phyloP scores from a whole-genome alignment of 30 jellyfish, hydroid and myxozoan species.

The Pelagia noctiluca region DNA sequence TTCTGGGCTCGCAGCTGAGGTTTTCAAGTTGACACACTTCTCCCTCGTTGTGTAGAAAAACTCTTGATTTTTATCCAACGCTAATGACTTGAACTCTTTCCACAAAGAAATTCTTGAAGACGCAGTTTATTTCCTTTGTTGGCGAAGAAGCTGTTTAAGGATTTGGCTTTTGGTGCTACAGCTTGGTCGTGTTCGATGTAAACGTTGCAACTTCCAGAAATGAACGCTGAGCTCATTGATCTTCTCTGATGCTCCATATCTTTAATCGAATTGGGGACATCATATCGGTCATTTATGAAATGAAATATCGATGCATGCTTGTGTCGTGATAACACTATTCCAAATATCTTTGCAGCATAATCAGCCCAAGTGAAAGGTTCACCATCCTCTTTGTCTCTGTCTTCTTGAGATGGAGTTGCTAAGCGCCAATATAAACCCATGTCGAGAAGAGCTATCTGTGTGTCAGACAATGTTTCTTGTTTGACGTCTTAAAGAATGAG shows the following conservation, averaged over 20 bases:
- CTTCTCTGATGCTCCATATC: too few relatives aligned
- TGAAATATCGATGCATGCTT: constrained; percentile 28
- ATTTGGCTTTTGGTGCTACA: neutral
- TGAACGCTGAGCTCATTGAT: too few relatives aligned
- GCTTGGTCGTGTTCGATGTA: too few relatives aligned
- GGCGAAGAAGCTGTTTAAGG: constrained; percentile 37
- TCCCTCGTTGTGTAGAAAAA: too few relatives aligned
- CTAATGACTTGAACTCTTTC: too few relatives aligned
- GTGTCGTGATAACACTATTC: constrained; percentile 11
- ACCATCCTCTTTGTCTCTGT: constrained; percentile 40
- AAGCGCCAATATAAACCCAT: constrained; percentile 56
- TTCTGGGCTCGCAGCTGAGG: too few relatives aligned
- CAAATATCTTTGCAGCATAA: constrained; percentile 34
- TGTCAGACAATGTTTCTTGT: constrained; percentile 25
- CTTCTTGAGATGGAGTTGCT: constrained; percentile 46
- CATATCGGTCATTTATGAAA: constrained; percentile 25
- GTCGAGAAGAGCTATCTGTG: constrained; percentile 44
- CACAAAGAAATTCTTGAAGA: too few relatives aligned
- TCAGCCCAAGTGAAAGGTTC: constrained; percentile 45
- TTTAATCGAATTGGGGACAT: too few relatives aligned
- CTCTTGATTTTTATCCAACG: too few relatives aligned
- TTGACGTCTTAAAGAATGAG: too few relatives aligned
- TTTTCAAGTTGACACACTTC: too few relatives aligned
- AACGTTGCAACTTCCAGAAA: too few relatives aligned
- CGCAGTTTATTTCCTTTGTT: constrained; percentile 20